Conservation (phyloP, 2,113 vertebrate species). For the Psilopogon haemacephalus region DNA sequence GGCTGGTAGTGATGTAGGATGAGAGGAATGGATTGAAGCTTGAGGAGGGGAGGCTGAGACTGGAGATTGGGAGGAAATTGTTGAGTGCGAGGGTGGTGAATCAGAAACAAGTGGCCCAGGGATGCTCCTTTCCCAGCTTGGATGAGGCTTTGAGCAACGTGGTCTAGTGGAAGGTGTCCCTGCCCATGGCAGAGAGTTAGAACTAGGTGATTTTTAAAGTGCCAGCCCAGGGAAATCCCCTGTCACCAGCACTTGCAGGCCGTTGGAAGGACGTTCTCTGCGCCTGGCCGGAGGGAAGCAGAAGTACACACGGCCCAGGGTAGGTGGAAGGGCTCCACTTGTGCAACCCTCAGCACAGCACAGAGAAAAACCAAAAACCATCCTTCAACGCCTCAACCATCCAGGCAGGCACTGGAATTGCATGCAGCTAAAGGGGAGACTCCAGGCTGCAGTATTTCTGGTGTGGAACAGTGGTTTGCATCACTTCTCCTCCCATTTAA, state of each 20-base stretch:
- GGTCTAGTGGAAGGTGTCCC: no score
- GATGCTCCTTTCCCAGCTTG: no score
- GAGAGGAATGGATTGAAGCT: no score
- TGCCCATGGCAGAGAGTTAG: no score
- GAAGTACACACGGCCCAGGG: not conserved
- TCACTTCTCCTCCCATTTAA: not conserved
- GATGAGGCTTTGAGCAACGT: no score
- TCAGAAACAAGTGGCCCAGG: no score
- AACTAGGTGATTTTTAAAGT: no score
- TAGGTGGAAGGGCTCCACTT: not conserved
- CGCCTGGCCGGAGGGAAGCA: not conserved
- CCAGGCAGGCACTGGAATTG: not conserved
- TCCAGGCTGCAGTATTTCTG: not conserved
- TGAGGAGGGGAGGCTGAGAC: no score
- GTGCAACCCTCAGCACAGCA: slow-evolving; percentile 1
- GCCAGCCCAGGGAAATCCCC: slow-evolving; percentile 57
- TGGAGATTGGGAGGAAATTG: no score
- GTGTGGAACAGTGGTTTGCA: not conserved
- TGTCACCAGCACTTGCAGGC: not conserved
- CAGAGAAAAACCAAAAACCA: not conserved
- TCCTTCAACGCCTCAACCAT: not conserved
- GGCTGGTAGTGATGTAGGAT: no score
- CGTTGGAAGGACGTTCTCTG: not conserved
- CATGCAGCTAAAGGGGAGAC: slow-evolving; percentile 61
- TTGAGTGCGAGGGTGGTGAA: no score